Evolutionary conservation across 1,140 invertebrate genomes (phyloP), one percentile per base, ranked within the genome.

Genomic region (Potamilus streckersoni): DNA sequence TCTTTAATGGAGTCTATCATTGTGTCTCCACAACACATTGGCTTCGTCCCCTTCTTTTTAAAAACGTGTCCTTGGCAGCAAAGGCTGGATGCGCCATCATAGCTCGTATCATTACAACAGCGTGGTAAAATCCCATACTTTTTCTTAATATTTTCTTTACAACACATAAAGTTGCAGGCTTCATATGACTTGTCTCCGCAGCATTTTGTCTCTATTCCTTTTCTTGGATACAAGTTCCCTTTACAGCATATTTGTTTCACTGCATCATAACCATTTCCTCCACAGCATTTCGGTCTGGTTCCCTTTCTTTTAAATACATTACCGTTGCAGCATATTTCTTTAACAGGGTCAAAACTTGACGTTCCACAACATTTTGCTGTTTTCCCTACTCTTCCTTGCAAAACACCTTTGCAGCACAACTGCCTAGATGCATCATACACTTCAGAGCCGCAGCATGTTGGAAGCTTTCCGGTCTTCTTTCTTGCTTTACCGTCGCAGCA

Each of bases 31-130:
- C 75, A 77, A 55, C 75, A 77, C 58, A 15, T 31, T 61, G 75
- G 70, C 27, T 72, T 66, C 17, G 55, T 71, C 57, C 70, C 70
- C 57, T 38, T 49, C 58, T 67, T 71, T 61, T 77, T 77, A 31
- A 77, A 77, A 14, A 77, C 38, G 19, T 72, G 73, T n/a, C 75
- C 75, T 23, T 71, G 66, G 60, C 75, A 77, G 31, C 75, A 77
- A 14, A 73, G 11, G n/a, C 61, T 65, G 3, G 61, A 31, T 16
- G 70, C 70, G 3, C 70, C 75, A 67, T 77, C 75, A 58, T 72
- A 77, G 19, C 57, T n/a, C 16, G 14, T 61, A 4, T 69, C n/a
- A 2, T 66, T 65, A 55, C 75, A 77, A 60, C 75, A 77, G 68
- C 59, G 67, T 17, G 75, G 70, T 56, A 77, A 17, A 11, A 72